Conservation (phyloP, 1,140 invertebrate genomes). For the Drosophila setifemur region DNA sequence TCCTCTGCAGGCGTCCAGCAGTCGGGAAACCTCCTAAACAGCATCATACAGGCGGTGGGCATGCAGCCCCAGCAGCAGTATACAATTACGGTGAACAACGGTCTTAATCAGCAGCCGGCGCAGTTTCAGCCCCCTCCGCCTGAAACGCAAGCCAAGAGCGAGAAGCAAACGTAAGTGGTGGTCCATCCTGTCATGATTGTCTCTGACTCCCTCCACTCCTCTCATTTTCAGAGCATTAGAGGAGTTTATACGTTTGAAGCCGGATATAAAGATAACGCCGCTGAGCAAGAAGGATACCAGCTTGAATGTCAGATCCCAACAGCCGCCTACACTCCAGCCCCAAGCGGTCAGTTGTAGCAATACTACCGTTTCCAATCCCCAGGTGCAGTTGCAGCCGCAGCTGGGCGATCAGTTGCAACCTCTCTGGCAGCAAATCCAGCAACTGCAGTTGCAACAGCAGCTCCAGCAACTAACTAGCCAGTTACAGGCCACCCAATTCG, state of each 20-base stretch:
- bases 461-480: slow-evolving; percentile 64
- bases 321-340: slow-evolving; percentile 28
- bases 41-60: slow-evolving; percentile 77
- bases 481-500: slow-evolving; percentile 46
- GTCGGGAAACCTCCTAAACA: slow-evolving; percentile 66
- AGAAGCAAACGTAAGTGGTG: slow-evolving; percentile 49
- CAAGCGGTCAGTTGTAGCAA: slow-evolving; percentile 14
- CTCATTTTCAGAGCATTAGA: slow-evolving; percentile 69
- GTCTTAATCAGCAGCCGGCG: slow-evolving; percentile 73
- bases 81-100: slow-evolving; percentile 83
- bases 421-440: slow-evolving; percentile 56
- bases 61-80: slow-evolving; percentile 76
- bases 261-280: slow-evolving; percentile 83
- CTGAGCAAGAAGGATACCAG: slow-evolving; percentile 57
- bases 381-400: slow-evolving; percentile 58
- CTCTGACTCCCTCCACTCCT: not conserved
- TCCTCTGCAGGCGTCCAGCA: slow-evolving; percentile 9
- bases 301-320: slow-evolving; percentile 1
- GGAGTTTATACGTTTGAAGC: slow-evolving; percentile 83
- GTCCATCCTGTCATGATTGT: not conserved
- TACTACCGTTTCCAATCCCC: not conserved
- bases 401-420: slow-evolving; percentile 46
- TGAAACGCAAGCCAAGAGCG: slow-evolving; percentile 63
- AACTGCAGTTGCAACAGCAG: slow-evolving; percentile 59
- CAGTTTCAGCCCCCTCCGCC: slow-evolving; percentile 37